phyloP scores from a whole-genome alignment of 2,888 invertebrate species.

The Liopterus haemorrhoidalis region DNA sequence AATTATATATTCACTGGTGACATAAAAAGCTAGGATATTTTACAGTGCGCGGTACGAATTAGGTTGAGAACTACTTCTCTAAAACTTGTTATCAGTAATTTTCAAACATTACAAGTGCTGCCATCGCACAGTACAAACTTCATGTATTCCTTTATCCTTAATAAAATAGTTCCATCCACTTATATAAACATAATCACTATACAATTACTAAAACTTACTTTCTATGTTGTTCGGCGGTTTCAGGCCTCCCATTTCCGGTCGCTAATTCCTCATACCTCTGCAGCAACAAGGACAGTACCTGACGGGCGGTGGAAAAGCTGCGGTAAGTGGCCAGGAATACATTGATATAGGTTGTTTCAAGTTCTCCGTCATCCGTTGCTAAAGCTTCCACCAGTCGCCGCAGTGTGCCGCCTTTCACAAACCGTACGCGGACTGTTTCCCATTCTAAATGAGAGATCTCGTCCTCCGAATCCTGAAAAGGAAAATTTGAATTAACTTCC shows the following conservation, averaged over 20 bases:
- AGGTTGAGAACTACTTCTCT: too few species aligned
- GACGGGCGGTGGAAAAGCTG: conserved; percentile 80
- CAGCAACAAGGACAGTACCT: conserved; percentile 76
- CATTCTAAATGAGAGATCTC: conserved; percentile 96
- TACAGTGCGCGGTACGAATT: too few species aligned
- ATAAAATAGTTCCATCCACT: conserved; percentile 6
- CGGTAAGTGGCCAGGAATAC: conserved; percentile 94
- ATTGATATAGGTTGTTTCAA: conserved; percentile 96
- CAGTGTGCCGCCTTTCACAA: conserved; percentile 93
- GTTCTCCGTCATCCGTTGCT: conserved; percentile 89
- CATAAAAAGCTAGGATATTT: too few species aligned
- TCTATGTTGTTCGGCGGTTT: conserved; percentile 63
- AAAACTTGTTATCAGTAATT: too few species aligned
- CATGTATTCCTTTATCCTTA: conserved; percentile 5
- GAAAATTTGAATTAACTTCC: too few species aligned
- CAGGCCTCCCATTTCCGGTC: conserved; percentile 49
- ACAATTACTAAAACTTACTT: conserved; percentile 49
- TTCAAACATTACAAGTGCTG: too few species aligned
- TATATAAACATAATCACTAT: too few species aligned
- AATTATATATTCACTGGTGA: too few species aligned
- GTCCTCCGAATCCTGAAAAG: conserved; percentile 73
- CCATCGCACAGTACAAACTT: conserved; percentile 13
- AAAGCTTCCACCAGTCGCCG: conserved; percentile 89
- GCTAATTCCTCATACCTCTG: conserved; percentile 63
- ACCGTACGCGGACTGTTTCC: conserved; percentile 93